phyloP scores from a whole-genome alignment of 1,140 invertebrate genomes.

The Temnothorax curvispinosus region DNA sequence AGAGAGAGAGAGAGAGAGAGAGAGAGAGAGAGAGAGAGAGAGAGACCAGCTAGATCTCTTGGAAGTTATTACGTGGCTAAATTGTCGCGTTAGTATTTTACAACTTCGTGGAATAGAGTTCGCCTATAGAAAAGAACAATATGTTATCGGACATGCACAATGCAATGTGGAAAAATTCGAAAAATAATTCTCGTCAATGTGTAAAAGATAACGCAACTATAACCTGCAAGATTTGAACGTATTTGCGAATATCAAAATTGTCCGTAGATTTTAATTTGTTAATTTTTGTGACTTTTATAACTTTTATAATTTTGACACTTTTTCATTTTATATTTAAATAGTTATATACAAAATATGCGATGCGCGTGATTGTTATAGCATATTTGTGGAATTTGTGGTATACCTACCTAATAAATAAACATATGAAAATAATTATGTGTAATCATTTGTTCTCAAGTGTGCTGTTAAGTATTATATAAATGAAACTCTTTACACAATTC shows the following conservation, averaged over 20 bases:
- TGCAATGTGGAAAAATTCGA: conserved; percentile 10
- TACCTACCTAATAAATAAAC: background rate
- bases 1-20: background rate
- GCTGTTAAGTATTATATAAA: background rate
- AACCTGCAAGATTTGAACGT: background rate
- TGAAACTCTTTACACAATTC: background rate
- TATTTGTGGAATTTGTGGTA: background rate
- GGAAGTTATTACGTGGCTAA: conserved; percentile 39
- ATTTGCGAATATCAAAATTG: background rate
- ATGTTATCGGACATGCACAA: conserved; percentile 15
- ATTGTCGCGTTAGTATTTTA: conserved; percentile 32
- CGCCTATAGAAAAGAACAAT: conserved; percentile 20
- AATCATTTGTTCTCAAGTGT: background rate
- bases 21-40: background rate
- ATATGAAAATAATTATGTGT: background rate
- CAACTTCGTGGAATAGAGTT: background rate
- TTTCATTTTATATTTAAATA: background rate
- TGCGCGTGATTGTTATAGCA: background rate
- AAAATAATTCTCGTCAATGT: background rate
- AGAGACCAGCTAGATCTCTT: conserved; percentile 10
- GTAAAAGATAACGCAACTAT: background rate
- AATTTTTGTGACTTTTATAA: background rate
- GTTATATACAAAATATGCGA: background rate
- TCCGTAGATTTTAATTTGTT: background rate
- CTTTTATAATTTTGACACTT: background rate